Evolutionary conservation across 2,888 invertebrate species (phyloP).

Genomic region (Osmoderma eremita): DNA sequence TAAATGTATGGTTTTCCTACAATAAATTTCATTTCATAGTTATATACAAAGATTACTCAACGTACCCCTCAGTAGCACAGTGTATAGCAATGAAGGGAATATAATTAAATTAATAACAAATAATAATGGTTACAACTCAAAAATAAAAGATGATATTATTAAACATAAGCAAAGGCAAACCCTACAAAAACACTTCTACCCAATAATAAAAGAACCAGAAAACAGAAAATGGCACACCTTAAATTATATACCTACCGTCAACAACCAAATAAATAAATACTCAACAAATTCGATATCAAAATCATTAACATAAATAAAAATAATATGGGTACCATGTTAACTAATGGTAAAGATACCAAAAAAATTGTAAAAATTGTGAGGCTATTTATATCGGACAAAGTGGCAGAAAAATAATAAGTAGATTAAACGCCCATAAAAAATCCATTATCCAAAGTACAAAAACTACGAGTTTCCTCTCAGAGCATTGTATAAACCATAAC

Average conservation of each 20-base stretch:
- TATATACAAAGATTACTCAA: neutral
- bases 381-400: too few relatives aligned
- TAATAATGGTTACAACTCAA: neutral
- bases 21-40: neutral
- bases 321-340: too few relatives aligned
- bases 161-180: neutral
- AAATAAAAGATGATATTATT: neutral
- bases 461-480: too few relatives aligned
- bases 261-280: neutral
- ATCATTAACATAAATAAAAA: neutral
- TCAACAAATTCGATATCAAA: neutral
- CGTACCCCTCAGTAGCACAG: neutral
- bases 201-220: neutral
- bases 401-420: too few relatives aligned
- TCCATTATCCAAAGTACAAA: too few relatives aligned
- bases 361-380: too few relatives aligned
- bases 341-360: too few relatives aligned
- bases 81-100: neutral
- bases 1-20: too few relatives aligned
- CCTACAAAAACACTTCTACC: too few relatives aligned
- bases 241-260: neutral
- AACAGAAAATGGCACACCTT: neutral
- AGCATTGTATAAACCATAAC: too few relatives aligned
- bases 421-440: too few relatives aligned
- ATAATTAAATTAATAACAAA: neutral